These are phyloP conservation scores for Penaeus japonicus DNA, from an alignment of 1,140 invertebrate genomes.

Conservation along the genomic window DNA sequence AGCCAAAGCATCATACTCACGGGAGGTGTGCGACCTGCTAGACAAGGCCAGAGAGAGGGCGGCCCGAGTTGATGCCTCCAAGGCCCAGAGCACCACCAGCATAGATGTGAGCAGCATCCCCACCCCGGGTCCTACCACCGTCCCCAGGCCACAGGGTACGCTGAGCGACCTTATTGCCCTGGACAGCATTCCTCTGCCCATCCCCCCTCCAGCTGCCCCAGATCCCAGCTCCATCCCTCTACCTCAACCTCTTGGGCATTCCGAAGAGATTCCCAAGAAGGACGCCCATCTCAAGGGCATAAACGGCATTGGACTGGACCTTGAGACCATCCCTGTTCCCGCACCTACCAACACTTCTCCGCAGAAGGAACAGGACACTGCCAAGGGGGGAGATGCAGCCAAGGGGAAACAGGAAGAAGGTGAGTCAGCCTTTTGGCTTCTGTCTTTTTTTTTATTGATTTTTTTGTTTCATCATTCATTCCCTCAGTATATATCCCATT, in stretches of 20 bases:
- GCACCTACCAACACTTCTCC: background rate
- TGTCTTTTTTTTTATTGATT: background rate
- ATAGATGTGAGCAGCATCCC: background rate
- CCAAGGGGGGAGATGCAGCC: background rate
- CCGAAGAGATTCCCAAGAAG: background rate
- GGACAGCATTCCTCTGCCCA: constrained; percentile 33
- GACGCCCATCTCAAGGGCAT: background rate
- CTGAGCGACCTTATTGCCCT: background rate
- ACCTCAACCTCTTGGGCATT: constrained; percentile 1
- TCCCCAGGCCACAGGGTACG: background rate
- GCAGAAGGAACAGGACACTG: background rate
- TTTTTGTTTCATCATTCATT: too few relatives aligned
- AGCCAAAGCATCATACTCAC: background rate
- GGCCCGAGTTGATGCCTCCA: background rate
- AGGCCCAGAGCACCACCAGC: background rate
- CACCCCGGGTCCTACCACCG: background rate
- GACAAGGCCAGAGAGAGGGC: background rate
- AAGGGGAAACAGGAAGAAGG: constrained; percentile 25
- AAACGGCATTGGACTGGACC: background rate
- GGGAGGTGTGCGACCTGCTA: constrained; percentile 19
- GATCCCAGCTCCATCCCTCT: constrained; percentile 46
- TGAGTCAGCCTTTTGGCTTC: background rate
- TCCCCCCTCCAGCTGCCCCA: constrained; percentile 6
- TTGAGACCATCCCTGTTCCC: constrained; percentile 9
- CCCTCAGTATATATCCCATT: background rate